Percentiles rank a stretch among this genome's conserved stretches.
These are phyloP conservation scores for Esox masquinongy DNA, from an alignment of 2,797 vertebrate genomes.

Conservation along the genomic window DNA sequence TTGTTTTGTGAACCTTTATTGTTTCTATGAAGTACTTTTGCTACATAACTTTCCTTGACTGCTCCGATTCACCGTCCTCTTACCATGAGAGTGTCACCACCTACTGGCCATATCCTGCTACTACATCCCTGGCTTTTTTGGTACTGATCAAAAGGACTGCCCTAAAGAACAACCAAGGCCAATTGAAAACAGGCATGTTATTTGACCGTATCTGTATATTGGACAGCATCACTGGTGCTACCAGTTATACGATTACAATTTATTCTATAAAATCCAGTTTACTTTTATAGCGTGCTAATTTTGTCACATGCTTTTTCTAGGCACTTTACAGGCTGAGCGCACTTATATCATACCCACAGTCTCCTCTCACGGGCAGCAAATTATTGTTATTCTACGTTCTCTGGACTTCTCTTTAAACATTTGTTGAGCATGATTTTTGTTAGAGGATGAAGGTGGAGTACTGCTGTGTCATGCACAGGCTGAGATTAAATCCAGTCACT, in stretches of 20 bases:
- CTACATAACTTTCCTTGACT: neutral
- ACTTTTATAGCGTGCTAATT: no score
- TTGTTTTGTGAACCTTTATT: no score
- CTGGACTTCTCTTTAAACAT: no score
- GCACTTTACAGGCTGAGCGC: no score
- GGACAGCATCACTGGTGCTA: conserved; percentile 57
- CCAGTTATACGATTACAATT: conserved; percentile 53
- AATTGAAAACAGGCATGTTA: conserved; percentile 57
- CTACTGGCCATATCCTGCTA: conserved; percentile 68
- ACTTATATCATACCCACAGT: no score
- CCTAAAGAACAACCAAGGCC: conserved; percentile 54
- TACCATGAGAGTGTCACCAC: conserved; percentile 75
- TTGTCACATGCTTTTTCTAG: no score
- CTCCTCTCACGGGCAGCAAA: no score
- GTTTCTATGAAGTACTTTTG: neutral
- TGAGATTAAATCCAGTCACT: no score
- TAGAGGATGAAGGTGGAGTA: no score
- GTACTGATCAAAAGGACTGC: conserved; percentile 61
- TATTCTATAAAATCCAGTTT: neutral
- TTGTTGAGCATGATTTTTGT: no score
- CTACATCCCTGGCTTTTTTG: conserved; percentile 52
- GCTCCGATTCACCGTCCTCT: conserved; percentile 18
- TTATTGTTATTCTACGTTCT: no score
- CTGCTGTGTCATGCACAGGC: no score
- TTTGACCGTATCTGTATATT: conserved; percentile 56